These are phyloP conservation scores for Platycnemis pennipes DNA, from an alignment of 2,888 invertebrate species.

Conservation along the genomic window DNA sequence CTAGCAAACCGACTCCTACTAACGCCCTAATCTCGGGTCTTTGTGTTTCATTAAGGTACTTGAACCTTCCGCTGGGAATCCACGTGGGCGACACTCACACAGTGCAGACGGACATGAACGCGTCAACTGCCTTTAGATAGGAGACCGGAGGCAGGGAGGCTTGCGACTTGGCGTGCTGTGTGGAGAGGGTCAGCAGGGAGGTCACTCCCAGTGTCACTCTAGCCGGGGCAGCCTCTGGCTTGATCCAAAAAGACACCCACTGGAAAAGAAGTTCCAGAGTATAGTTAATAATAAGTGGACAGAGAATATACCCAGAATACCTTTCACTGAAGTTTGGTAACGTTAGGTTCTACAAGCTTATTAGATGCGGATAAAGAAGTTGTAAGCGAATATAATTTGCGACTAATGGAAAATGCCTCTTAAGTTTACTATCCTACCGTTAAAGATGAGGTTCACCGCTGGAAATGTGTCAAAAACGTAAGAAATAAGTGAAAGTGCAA, in stretches of 20 bases:
- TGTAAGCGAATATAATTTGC: too few relatives aligned
- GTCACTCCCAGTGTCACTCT: slow-evolving; percentile 96
- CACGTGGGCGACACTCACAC: slow-evolving; percentile 81
- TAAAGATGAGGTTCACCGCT: too few relatives aligned
- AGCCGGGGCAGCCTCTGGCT: slow-evolving; percentile 96
- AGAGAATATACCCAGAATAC: neutral
- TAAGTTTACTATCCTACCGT: too few relatives aligned
- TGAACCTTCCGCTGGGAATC: neutral
- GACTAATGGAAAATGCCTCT: too few relatives aligned
- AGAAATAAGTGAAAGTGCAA: too few relatives aligned
- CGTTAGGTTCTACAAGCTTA: too few relatives aligned
- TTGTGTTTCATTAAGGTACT: too few relatives aligned
- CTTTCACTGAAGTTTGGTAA: too few relatives aligned
- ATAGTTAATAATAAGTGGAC: neutral
- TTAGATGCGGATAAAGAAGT: too few relatives aligned
- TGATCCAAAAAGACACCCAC: slow-evolving; percentile 98
- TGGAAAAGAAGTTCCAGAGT: slow-evolving; percentile 77
- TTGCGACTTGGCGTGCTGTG: slow-evolving; percentile 96
- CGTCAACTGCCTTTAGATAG: slow-evolving; percentile 95
- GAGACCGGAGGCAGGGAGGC: slow-evolving; percentile 96
- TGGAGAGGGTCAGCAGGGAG: slow-evolving; percentile 92
- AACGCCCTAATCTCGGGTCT: too few relatives aligned
- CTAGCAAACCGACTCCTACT: too few relatives aligned
- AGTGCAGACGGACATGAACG: slow-evolving; percentile 96
- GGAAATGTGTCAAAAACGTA: too few relatives aligned